Evolutionary conservation across 2,797 vertebrate genomes (phyloP).

Genomic region (Valencia hispanica): DNA sequence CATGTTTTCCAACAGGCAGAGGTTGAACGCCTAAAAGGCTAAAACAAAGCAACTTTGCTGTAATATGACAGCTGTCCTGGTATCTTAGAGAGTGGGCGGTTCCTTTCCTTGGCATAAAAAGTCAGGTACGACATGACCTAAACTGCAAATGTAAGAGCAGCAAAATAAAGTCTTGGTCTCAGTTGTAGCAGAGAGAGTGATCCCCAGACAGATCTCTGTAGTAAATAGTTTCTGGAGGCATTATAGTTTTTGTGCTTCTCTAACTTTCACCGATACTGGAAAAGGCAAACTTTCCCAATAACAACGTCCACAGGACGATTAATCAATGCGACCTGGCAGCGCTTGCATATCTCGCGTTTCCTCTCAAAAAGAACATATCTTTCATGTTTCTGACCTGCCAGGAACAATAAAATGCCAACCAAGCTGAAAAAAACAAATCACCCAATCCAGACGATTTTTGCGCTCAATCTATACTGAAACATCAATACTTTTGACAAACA

Average conservation of each 20-base stretch:
- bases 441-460: not conserved
- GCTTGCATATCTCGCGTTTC: not conserved
- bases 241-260: not conserved
- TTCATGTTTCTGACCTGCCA: not conserved
- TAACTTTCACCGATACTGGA: not conserved
- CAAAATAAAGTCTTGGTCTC: not conserved
- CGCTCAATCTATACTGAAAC: not conserved
- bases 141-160: not conserved
- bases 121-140: not conserved
- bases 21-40: not conserved
- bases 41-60: no score
- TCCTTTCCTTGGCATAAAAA: no score
- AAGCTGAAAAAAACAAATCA: not conserved
- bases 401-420: not conserved
- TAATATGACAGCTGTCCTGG: no score
- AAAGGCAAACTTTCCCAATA: not conserved
- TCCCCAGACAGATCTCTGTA: not conserved
- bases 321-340: not conserved
- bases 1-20: not conserved
- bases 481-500: not conserved
- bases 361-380: not conserved
- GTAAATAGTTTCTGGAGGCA: no score
- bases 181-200: not conserved
- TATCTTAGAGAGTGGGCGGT: no score
- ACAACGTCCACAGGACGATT: not conserved